These are phyloP conservation scores for Oxytorus armatus DNA, from an alignment of 2,888 invertebrate genomes.

Conservation along the genomic window DNA sequence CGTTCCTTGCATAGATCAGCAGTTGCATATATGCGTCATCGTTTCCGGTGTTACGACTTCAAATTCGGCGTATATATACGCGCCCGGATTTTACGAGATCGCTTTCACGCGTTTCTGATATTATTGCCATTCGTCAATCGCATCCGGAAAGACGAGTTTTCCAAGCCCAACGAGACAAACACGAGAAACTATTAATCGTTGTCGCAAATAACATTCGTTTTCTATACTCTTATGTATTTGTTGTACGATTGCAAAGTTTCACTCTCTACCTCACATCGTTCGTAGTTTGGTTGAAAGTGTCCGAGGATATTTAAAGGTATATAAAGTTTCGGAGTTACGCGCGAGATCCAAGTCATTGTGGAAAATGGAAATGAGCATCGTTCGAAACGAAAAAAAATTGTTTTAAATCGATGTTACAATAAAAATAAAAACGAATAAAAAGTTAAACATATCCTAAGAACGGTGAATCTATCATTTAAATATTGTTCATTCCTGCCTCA, in stretches of 20 bases:
- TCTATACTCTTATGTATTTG: background rate
- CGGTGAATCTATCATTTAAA: too few species aligned
- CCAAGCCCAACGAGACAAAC: background rate
- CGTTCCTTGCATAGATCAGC: conserved; percentile 18
- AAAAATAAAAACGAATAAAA: too few species aligned
- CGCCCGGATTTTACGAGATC: conserved; percentile 32
- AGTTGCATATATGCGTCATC: conserved; percentile 46
- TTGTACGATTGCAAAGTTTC: background rate
- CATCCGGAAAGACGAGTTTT: conserved; percentile 2
- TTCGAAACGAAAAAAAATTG: too few species aligned
- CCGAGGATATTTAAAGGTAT: too few species aligned
- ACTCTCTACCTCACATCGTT: background rate
- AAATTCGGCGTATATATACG: conserved; percentile 25
- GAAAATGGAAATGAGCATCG: too few species aligned
- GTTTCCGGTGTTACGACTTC: conserved; percentile 41
- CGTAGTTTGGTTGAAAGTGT: too few species aligned
- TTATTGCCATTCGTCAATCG: conserved; percentile 29
- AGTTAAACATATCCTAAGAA: too few species aligned
- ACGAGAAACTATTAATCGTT: background rate
- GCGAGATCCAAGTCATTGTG: too few species aligned
- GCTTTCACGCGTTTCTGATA: conserved; percentile 13
- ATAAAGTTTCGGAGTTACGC: too few species aligned
- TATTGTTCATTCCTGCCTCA: too few species aligned
- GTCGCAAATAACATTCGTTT: background rate
- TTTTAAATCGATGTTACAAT: too few species aligned